These are phyloP conservation scores for Clarias macrocephalus DNA, from an alignment of 2,113 vertebrate genomes.

Conservation along the genomic window DNA sequence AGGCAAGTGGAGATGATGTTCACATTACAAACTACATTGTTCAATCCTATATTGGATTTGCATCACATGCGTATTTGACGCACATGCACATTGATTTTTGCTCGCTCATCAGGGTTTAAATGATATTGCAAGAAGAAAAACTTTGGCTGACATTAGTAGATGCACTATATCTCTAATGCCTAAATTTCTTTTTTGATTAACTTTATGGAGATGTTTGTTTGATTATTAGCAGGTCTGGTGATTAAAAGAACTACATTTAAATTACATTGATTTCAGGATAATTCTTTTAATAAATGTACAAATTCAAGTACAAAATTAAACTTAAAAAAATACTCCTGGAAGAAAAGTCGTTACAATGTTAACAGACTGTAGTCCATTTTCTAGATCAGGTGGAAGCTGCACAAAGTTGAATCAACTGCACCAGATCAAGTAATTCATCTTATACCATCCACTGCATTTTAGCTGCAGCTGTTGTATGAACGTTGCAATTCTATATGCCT, in stretches of 20 bases:
- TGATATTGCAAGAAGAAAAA: too few species aligned
- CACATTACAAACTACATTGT: too few species aligned
- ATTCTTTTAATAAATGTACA: neutral
- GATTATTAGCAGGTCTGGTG: neutral
- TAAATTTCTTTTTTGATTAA: too few species aligned
- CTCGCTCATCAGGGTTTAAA: too few species aligned
- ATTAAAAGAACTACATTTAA: neutral
- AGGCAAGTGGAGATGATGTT: neutral
- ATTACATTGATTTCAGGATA: neutral
- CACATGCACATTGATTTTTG: too few species aligned
- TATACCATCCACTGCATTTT: constrained; percentile 15
- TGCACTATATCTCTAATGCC: too few species aligned
- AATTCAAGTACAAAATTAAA: neutral
- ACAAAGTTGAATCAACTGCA: neutral
- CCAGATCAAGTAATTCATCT: neutral
- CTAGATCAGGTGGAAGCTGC: neutral
- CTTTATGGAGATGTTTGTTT: too few species aligned
- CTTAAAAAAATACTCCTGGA: neutral
- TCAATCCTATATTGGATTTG: too few species aligned
- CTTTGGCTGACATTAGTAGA: too few species aligned
- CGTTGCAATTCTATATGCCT: constrained; percentile 44
- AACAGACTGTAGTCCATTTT: neutral
- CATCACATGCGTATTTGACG: too few species aligned
- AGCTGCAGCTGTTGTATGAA: constrained; percentile 38
- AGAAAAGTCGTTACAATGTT: neutral